Base-by-base conservation (phyloP, 2,797 vertebrate genomes). In the Euphonia xanthogaster region DNA sequence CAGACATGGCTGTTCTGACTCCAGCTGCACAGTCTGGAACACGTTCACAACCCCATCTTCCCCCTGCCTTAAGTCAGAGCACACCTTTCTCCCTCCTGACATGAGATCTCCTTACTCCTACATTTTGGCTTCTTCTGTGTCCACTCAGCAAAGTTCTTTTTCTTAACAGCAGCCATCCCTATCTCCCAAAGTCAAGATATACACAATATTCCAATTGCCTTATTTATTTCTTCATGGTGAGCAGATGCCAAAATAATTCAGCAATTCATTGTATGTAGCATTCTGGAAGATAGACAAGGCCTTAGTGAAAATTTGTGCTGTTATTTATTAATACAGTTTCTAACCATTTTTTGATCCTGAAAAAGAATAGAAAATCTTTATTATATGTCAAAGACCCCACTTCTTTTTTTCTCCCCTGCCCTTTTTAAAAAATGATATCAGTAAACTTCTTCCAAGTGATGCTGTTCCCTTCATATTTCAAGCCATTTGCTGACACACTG, bases 81-180 rank as follows among this genome's bases (percentile, higher is more conserved):
- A 80, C 8, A 21, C 42, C 10, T 33, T 50, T 67, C n/a, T 70
- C 12, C 27, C 61, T 35, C 24, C 42, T 10, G 13, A 30, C 28
- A 50, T 0, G 0, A 30, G 14, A 10, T 71, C 57, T 72, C 33
- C 14, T 13, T 14, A 27, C 13, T 47, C 24, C 37, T 27, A 0
- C 6, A 27, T 21, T 61, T 25, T 63, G 19, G 18, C 23, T 54
- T 9, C 40, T 80, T 67, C 88, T 4, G 2, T 9, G 13, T 13
- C 24, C 25, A 27, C 18, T 53, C 31, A 73, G 23, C 21, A 63
- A 25, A 74, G 55, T 31, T 58, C 44, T 74, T 62, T 63, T 31
- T 80, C 48, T 42, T 17, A 62, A 25, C 1, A 88, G 45, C 57
- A 86, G 53, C 40, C 40, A 63, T 21, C 35, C 33, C 37, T 25